Base-by-base conservation (phyloP, 2,888 invertebrate species). In the Trisateles emortualis region DNA sequence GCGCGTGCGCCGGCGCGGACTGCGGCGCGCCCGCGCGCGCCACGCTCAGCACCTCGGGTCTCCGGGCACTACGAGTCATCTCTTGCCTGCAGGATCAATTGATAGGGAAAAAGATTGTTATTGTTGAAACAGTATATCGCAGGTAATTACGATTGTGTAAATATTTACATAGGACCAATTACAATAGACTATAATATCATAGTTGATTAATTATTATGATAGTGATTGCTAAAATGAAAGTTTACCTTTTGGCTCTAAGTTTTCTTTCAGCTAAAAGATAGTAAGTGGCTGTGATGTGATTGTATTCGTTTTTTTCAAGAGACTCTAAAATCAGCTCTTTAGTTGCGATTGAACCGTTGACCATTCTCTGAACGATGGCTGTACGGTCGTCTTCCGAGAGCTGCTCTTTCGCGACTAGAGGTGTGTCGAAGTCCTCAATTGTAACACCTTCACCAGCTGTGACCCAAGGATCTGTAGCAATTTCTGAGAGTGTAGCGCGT, bases 271-370 rank as follows among this genome's bases (percentile, higher is more conserved):
- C 99, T 72, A 99, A 92, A 72, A 99, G 94, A 91, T 97, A 99
- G 91, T 99, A 99, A 14, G 99, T 99, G 40, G 99, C 99, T 24
- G 99, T 99, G 78, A 99, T 96, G 88, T 99, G 98, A 92, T 98
- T 98, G 90, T 99, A 99, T 81, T 98, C 98, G 90, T 99, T 98
- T 82, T 96, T 97, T 81, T 99, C 98, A 78, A 99, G 92, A 50
- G 98, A 96, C 96, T 97, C 97, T 74, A 97, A 88, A 70, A 99
- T 99, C 83, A 98, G 96, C 82, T 99, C 99, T 88, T 98, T 98
- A 48, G 96, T 95, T 49, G 98, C 99, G 59, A 99, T 98, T 76
- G 96, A 96, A 50, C 99, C 99, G 80, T 97, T 97, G 17, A 98
- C 97, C 97, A 99, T 99, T 92, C 97, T 97, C 76, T 98, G 98